Percentiles rank a stretch among this genome's conserved stretches.
These are phyloP conservation scores for Uropsilus gracilis DNA, from an alignment of 2,113 vertebrate species.

Conservation along the genomic window DNA sequence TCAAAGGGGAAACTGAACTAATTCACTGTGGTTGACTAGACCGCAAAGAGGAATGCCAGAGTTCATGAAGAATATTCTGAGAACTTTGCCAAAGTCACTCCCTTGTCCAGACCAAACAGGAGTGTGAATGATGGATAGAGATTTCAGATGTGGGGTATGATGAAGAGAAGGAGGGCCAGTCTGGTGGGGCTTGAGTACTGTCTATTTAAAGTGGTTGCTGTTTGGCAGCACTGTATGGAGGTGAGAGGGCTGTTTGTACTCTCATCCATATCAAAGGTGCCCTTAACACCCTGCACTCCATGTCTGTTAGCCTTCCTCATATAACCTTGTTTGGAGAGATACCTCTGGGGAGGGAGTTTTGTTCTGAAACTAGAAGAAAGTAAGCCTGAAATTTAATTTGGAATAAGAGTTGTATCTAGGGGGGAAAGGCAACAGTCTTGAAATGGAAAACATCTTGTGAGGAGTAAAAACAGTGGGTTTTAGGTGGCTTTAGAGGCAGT, in stretches of 20 bases:
- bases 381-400: slow-evolving; percentile 34
- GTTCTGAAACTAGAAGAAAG: slow-evolving; percentile 71
- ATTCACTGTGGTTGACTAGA: slow-evolving; percentile 57
- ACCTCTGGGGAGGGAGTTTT: slow-evolving; percentile 61
- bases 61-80: slow-evolving; percentile 55
- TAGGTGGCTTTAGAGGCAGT: neutral
- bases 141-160: slow-evolving; percentile 61
- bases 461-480: slow-evolving; percentile 65
- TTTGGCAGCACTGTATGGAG: neutral
- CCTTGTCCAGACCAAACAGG: slow-evolving; percentile 62
- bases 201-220: slow-evolving; percentile 56
- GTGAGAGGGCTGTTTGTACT: slow-evolving; percentile 10
- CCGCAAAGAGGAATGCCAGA: slow-evolving; percentile 46
- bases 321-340: slow-evolving; percentile 56
- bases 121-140: slow-evolving; percentile 58
- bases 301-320: slow-evolving; percentile 54
- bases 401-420: slow-evolving; percentile 45
- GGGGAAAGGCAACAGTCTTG: slow-evolving; percentile 14
- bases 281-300: neutral
- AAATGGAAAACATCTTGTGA: slow-evolving; percentile 55
- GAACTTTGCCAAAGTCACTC: slow-evolving; percentile 50
- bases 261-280: slow-evolving; percentile 49
- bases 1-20: slow-evolving; percentile 60
- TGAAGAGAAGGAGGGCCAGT: neutral
- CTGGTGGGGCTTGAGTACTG: neutral